Conservation (phyloP, 2,113 vertebrate genomes). For the Chitala chitala region DNA sequence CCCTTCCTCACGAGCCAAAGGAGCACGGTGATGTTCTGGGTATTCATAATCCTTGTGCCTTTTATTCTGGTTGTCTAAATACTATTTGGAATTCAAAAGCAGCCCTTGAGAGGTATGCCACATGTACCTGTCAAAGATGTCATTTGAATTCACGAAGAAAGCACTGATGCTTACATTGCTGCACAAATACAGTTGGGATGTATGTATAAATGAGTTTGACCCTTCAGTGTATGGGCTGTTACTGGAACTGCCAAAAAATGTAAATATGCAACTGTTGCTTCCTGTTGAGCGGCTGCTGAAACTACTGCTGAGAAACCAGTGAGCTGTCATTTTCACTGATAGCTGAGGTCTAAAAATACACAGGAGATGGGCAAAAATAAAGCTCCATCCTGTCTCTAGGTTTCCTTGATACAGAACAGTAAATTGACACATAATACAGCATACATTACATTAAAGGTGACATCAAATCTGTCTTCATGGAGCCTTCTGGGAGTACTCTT, state of each 20-base stretch:
- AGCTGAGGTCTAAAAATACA: not conserved
- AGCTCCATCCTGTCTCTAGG: not conserved
- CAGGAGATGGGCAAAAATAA: not conserved
- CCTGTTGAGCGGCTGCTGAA: constrained; percentile 15
- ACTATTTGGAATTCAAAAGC: not conserved
- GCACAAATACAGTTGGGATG: not conserved
- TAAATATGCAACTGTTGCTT: constrained; percentile 11
- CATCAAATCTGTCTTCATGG: not conserved
- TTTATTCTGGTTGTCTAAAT: not conserved
- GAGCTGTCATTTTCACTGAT: constrained; percentile 1
- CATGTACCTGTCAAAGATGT: not conserved
- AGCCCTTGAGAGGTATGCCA: not conserved
- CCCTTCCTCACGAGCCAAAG: not conserved
- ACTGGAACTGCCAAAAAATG: not conserved
- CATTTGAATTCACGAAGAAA: not conserved
- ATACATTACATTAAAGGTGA: not conserved
- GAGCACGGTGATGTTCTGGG: not conserved
- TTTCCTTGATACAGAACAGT: not conserved
- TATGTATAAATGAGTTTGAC: not conserved
- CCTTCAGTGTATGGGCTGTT: not conserved
- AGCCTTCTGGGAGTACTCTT: not conserved
- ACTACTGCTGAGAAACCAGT: constrained; percentile 3
- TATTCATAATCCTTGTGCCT: not conserved
- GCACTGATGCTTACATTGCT: not conserved
- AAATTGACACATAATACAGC: not conserved